A percentile compares a stretch with the other conserved stretches of the same genome.
Conservation (phyloP, 1,140 invertebrate genomes). For the Drusus annulatus region DNA sequence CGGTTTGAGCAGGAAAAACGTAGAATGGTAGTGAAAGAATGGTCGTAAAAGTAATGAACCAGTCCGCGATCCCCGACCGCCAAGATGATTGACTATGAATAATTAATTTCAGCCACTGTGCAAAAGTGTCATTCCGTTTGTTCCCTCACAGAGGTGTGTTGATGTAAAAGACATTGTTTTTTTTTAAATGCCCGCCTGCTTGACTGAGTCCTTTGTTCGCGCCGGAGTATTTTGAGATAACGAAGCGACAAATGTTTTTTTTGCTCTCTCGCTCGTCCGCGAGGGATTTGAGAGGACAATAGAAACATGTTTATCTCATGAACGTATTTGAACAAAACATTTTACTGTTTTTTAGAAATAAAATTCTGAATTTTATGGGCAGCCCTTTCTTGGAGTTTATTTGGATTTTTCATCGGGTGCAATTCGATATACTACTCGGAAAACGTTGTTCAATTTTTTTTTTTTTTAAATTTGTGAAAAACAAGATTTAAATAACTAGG, state of each 20-base stretch:
- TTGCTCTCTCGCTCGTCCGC: background rate
- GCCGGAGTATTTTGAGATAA: conserved; percentile 9
- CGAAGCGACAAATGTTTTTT: conserved; percentile 30
- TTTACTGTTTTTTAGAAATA: background rate
- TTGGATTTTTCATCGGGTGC: background rate
- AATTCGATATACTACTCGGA: too few relatives aligned
- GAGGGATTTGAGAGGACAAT: conserved; percentile 15
- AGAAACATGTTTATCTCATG: conserved; percentile 15
- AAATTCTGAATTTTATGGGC: too few relatives aligned
- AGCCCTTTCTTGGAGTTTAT: background rate
- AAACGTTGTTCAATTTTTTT: too few relatives aligned
- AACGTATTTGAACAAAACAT: conserved; percentile 11
- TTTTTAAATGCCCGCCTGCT: conserved; percentile 3
- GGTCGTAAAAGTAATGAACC: conserved; percentile 18
- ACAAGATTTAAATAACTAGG: too few relatives aligned
- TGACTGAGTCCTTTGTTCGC: background rate
- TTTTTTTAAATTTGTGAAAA: too few relatives aligned
- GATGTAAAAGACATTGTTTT: background rate
- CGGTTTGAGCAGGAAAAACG: conserved; percentile 11
- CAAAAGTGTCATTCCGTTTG: background rate
- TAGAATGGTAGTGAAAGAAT: conserved; percentile 9
- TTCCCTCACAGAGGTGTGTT: background rate
- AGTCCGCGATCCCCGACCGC: background rate
- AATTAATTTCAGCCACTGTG: background rate
- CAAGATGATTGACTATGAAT: background rate